phyloP scores from a whole-genome alignment of 53 echinoderm and acorn worm species.

The Stichopus horrens region DNA sequence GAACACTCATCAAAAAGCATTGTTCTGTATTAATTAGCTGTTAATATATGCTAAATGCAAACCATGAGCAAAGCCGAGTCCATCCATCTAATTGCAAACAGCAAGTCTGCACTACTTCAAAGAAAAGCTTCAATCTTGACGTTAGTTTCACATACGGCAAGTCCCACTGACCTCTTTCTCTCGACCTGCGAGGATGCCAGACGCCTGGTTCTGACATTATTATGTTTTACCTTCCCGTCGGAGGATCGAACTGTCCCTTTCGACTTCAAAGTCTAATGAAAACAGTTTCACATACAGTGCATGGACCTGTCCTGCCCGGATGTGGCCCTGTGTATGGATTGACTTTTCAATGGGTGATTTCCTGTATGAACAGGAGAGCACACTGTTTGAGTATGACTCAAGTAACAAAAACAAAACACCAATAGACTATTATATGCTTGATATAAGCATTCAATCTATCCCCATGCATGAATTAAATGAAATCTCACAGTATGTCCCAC shows the following conservation, averaged over 20 bases:
- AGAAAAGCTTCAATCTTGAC: not conserved
- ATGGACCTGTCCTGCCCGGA: not conserved
- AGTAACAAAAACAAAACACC: too few relatives aligned
- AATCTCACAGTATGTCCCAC: too few relatives aligned
- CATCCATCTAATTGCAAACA: not conserved
- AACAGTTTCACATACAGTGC: not conserved
- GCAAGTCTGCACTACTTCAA: not conserved
- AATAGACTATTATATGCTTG: too few relatives aligned
- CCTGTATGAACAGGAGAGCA: slow-evolving; percentile 66
- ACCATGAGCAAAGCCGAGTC: not conserved
- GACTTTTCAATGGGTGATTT: slow-evolving; percentile 25
- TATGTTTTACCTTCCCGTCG: not conserved
- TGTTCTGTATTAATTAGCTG: not conserved
- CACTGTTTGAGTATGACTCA: too few relatives aligned
- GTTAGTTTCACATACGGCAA: not conserved
- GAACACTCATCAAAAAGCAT: not conserved
- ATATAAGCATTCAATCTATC: too few relatives aligned
- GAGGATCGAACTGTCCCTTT: not conserved
- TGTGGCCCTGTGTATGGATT: not conserved
- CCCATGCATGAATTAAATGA: too few relatives aligned
- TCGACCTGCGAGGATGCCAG: slow-evolving; percentile 38
- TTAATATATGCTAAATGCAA: not conserved
- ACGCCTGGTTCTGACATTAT: slow-evolving; percentile 38
- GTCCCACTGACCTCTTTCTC: slow-evolving; percentile 40
- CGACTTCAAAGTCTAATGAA: not conserved